Conservation (phyloP, 2,113 vertebrate species). For the Apistogramma diplotaenia region DNA sequence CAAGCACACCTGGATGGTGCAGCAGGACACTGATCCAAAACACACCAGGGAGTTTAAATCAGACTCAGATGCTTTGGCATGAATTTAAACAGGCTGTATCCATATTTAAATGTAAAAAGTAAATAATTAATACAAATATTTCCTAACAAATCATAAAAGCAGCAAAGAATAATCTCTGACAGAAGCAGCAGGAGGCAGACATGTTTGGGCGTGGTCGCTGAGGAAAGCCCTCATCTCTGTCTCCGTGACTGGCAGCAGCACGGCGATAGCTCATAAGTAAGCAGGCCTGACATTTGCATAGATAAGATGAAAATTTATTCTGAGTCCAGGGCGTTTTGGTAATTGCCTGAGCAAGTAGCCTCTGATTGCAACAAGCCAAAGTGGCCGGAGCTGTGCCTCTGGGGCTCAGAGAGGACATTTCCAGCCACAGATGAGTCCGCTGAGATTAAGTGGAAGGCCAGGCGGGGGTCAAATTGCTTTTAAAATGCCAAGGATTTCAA, state of each 20-base stretch:
- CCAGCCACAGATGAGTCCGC: conserved; percentile 62
- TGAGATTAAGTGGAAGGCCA: conserved; percentile 69
- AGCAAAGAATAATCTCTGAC: too few species aligned
- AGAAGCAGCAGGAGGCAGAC: too few species aligned
- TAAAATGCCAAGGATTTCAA: conserved; percentile 76
- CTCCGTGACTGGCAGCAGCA: conserved; percentile 68
- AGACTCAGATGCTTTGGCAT: too few species aligned
- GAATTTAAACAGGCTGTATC: too few species aligned
- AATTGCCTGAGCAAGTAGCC: conserved; percentile 68
- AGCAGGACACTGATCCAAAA: too few species aligned
- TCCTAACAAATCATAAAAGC: too few species aligned
- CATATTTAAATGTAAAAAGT: too few species aligned
- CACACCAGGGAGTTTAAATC: too few species aligned
- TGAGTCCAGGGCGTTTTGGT: conserved; percentile 68
- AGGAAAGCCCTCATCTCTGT: conserved; percentile 47
- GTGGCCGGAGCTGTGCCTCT: conserved; percentile 50
- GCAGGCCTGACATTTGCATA: conserved; percentile 76
- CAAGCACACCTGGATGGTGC: too few species aligned
- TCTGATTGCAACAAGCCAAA: conserved; percentile 58
- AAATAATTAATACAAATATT: too few species aligned
- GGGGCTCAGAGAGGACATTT: conserved; percentile 65
- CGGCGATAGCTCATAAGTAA: conserved; percentile 72
- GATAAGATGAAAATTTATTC: conserved; percentile 74
- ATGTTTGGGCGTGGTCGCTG: neutral
- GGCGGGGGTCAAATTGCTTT: conserved; percentile 72